Base-by-base conservation (phyloP, 1,140 invertebrate species). In the Holotrichia oblita region DNA sequence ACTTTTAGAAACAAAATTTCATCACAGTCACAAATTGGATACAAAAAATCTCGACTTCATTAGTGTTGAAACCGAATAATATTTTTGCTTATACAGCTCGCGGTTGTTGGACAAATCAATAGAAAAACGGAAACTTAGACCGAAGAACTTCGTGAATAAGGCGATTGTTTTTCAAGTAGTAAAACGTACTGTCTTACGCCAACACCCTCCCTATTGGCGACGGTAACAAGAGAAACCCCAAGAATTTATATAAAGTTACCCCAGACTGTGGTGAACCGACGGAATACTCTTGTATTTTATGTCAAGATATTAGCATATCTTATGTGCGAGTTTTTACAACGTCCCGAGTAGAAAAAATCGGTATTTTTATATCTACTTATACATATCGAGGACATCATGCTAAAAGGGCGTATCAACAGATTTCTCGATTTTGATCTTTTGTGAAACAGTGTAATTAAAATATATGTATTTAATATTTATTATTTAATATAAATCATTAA, bases 71-170 rank as follows among this genome's bases (percentile, higher is more conserved):
- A 27, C 61, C 4, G 17, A 7, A 20, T 10, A 69, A 22, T 69
- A 9, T 10, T 34, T 69, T 27, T 20, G 20, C 7, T 20, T 12
- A 20, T 9, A 69, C 61, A 2, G 61, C 24, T 34, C 24, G 48
- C 22, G 12, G 17, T 34, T 10, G 61, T 24, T 69, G 22, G 20
- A 2, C 0, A 10, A 34, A 69, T 69, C 61, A 69, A 69, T 69
- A 69, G 61, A 14, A 14, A 69, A 69, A 69, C 61, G 61, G 20
- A 69, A 69, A 69, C 73, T 64, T 77, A 48, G 8, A 79, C 42
- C 76, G 55, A 78, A 75, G 42, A 80, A 79, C 24, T 73, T 73
- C 76, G 79, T 79, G 20, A 34, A 79, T 27, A 77, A 27, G 3
- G 22, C 40, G 27, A 20, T 40, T 40, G 34, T 34, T 34, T 20